A percentile compares a stretch with the other conserved stretches of the same genome.
Evolutionary conservation across 2,888 invertebrate species (phyloP).

Genomic region (Ormyrus rosae): DNA sequence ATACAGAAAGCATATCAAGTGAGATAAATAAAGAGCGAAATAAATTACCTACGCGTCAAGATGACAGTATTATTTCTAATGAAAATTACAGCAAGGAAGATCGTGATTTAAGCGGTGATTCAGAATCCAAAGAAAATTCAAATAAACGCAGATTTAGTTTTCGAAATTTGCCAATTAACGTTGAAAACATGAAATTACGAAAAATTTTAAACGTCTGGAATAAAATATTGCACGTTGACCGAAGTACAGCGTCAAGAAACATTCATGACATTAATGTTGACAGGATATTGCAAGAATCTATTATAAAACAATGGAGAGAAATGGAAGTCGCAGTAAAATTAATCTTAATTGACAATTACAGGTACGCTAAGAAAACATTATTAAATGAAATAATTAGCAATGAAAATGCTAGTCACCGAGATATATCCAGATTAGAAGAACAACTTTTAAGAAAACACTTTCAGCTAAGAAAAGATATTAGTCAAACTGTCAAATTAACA

Average conservation of each 20-base stretch:
- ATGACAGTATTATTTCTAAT: too few species aligned
- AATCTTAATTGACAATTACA: slow-evolving; percentile 31
- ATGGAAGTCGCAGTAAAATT: slow-evolving; percentile 15
- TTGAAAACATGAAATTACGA: slow-evolving; percentile 1
- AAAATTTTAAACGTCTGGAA: not conserved
- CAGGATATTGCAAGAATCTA: slow-evolving; percentile 17
- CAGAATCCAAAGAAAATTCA: not conserved
- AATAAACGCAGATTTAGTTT: not conserved
- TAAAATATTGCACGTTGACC: not conserved
- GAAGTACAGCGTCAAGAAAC: not conserved
- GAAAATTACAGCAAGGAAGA: too few species aligned
- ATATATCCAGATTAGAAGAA: slow-evolving; percentile 15
- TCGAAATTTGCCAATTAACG: not conserved
- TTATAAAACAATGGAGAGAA: slow-evolving; percentile 29
- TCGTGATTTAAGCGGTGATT: not conserved
- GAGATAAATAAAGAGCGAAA: too few species aligned
- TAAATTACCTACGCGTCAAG: too few species aligned
- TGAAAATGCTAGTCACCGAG: not conserved
- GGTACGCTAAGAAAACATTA: not conserved
- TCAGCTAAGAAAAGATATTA: slow-evolving; percentile 17
- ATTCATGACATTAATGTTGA: not conserved
- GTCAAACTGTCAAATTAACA: not conserved
- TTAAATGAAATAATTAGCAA: slow-evolving; percentile 9
- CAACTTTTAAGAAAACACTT: not conserved
- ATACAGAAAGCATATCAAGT: too few species aligned